These are phyloP conservation scores for Percopsis omiscomaycus DNA, from an alignment of 2,797 vertebrate species.

Conservation along the genomic window DNA sequence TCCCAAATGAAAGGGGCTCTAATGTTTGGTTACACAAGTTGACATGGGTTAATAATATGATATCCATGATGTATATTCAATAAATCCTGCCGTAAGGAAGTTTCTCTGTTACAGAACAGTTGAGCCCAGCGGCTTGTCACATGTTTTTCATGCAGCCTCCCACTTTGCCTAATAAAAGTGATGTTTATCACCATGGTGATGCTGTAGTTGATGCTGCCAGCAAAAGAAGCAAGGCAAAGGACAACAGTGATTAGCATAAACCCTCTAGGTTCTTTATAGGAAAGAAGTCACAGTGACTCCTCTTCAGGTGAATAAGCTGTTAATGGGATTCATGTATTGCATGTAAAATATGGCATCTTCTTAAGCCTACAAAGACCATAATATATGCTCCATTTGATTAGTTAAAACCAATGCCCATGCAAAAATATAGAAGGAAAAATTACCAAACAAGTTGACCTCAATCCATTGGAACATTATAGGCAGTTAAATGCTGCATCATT, in stretches of 20 bases:
- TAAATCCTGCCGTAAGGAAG: too few species aligned
- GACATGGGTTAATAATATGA: not conserved
- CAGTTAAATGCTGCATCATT: too few species aligned
- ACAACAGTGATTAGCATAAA: too few species aligned
- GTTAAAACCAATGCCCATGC: not conserved
- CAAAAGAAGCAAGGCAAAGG: not conserved
- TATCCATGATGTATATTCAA: not conserved
- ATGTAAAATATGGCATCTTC: not conserved
- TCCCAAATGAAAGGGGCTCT: not conserved
- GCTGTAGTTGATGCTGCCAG: not conserved
- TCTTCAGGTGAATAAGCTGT: too few species aligned
- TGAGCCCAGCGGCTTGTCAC: too few species aligned
- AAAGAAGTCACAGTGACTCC: too few species aligned
- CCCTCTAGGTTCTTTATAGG: too few species aligned
- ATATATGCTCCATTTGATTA: conserved; percentile 7
- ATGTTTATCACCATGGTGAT: not conserved
- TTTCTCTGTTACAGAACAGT: too few species aligned
- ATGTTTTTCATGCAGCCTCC: not conserved
- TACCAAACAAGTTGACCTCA: too few species aligned
- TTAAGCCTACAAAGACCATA: too few species aligned
- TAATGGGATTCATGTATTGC: not conserved
- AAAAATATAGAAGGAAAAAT: not conserved
- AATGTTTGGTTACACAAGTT: not conserved
- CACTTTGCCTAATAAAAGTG: not conserved
- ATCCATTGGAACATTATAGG: too few species aligned